Percentiles rank a stretch among this genome's conserved stretches.
Evolutionary conservation across 2,888 invertebrate species (phyloP).

Genomic region (Mythimna albipuncta): DNA sequence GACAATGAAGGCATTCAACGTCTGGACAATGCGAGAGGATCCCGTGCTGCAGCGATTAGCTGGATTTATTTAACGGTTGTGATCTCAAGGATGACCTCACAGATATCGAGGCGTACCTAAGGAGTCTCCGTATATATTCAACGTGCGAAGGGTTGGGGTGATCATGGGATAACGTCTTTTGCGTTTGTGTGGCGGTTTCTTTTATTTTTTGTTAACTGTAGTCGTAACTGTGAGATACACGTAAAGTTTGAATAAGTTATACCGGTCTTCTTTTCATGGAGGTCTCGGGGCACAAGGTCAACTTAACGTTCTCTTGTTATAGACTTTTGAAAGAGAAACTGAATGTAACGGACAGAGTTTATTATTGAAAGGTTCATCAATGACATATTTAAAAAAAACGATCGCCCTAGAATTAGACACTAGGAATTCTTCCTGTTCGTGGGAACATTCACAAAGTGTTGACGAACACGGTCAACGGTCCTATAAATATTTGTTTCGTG

Average conservation of each 20-base stretch:
- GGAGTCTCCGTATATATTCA: conserved; percentile 56
- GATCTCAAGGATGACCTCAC: conserved; percentile 70
- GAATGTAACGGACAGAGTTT: conserved; percentile 8
- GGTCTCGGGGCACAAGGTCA: conserved; percentile 6
- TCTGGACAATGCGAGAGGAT: conserved; percentile 83
- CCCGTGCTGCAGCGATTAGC: conserved; percentile 81
- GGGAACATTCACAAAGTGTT: too few species aligned
- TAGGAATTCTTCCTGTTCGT: background rate
- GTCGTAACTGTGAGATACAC: conserved; percentile 38
- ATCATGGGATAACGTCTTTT: conserved; percentile 60
- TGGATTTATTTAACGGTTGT: conserved; percentile 86
- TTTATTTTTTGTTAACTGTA: conserved; percentile 48
- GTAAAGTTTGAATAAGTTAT: conserved; percentile 42
- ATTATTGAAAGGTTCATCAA: background rate
- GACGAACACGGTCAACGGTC: too few species aligned
- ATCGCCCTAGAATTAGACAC: too few species aligned
- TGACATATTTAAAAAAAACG: background rate
- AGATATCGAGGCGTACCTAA: conserved; percentile 63
- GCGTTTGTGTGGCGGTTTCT: conserved; percentile 48
- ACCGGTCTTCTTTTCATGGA: conserved; percentile 24
- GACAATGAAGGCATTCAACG: conserved; percentile 86
- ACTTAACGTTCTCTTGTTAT: conserved; percentile 17
- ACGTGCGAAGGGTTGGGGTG: conserved; percentile 65
- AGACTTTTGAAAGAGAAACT: conserved; percentile 7
- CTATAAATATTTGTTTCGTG: too few species aligned